Conservation (phyloP, 1,140 invertebrate genomes). For the Trichoplusia ni region DNA sequence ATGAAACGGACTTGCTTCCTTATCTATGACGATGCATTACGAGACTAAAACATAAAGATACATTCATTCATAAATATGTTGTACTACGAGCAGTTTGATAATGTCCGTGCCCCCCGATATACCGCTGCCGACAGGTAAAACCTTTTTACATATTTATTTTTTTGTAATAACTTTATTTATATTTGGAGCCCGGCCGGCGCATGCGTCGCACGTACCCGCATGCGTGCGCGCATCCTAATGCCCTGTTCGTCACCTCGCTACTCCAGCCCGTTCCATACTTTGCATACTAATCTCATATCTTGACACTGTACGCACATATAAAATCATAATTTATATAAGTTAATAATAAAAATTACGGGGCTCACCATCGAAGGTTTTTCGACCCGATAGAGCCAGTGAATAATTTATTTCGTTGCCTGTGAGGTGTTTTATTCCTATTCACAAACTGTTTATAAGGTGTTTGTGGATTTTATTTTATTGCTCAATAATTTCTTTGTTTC, state of each 20-base stretch:
- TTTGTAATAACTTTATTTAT: slow-evolving; percentile 60
- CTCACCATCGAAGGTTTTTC: slow-evolving; percentile 27
- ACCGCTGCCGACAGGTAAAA: slow-evolving; percentile 35
- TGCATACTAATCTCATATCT: slow-evolving; percentile 65
- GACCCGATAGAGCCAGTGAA: slow-evolving; percentile 7
- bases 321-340: slow-evolving; percentile 47
- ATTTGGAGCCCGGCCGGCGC: slow-evolving; percentile 25
- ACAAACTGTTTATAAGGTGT: too few species aligned
- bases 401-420: background rate
- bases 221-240: slow-evolving; percentile 66
- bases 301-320: slow-evolving; percentile 39
- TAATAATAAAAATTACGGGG: slow-evolving; percentile 31
- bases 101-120: background rate
- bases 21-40: too few species aligned
- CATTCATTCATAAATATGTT: slow-evolving; percentile 11
- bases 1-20: too few species aligned
- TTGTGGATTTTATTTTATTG: too few species aligned
- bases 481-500: too few species aligned
- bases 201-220: slow-evolving; percentile 51
- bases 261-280: slow-evolving; percentile 50
- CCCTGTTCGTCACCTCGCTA: slow-evolving; percentile 68
- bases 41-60: background rate
- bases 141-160: slow-evolving; percentile 64
- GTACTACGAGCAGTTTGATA: background rate
- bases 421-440: too few species aligned